Base-by-base conservation (phyloP, 2,888 invertebrate species). In the Silvanus unidentatus region DNA sequence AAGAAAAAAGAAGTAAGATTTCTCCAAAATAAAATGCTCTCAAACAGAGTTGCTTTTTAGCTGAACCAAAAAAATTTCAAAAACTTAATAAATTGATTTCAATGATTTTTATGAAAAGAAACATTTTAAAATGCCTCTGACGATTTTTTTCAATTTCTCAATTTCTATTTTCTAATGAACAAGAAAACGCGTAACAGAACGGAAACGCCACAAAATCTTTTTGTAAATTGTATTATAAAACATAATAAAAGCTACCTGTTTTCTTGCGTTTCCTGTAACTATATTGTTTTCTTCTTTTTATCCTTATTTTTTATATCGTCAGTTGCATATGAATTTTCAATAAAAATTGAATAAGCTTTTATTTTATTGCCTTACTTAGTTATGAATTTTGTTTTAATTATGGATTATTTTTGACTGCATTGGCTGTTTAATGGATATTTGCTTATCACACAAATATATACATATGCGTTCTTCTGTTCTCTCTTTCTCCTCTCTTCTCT, bases 1-100 rank as follows among this genome's bases (percentile, higher is more conserved):
- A 90, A 89, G 87, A 90, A 90, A 88, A 91, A 91, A 90, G 90
- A 91, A 89, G 91, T 91, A 91, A 91, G 91, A 86, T 78, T 80
- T 80, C 76, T 76, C 66, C 65, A 68, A 62, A 32, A 67, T 64
- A 64, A 66, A 65, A 60, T 63, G 63, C 63, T 66, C 64, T 66
- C 59, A 32, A 62, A 60, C 57, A 64, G 63, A 67, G 65, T 64
- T 62, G 68, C 69, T 70, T 70, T 62, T 66, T 69, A 67, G 68
- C 64, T 63, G 54, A 58, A 34, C 16, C 40, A 15, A 39, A n/a
- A n/a, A n/a, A n/a, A n/a, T n/a, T n/a, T n/a, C n/a, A n/a, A n/a
- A n/a, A 16, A 32, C 6, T 30, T 40, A 40, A 15, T 50, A 22
- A 22, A n/a, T n/a, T n/a, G n/a, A n/a, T n/a, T n/a, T 22, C 3